Evolutionary conservation across 2,113 vertebrate species (phyloP).

Genomic region (Trichechus manatus): DNA sequence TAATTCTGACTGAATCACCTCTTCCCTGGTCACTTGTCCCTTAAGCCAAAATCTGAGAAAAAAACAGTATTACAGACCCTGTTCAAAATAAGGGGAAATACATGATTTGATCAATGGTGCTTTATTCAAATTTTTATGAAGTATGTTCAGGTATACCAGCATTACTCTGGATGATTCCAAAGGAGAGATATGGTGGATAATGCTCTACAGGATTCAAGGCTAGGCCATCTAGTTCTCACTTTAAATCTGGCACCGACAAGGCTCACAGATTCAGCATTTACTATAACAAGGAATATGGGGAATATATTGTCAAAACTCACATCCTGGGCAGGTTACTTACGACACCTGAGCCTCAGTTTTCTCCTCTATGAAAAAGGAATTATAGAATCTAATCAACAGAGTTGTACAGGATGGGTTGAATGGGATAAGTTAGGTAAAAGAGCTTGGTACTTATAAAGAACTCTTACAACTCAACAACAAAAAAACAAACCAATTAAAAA

Average conservation of each 20-base stretch:
- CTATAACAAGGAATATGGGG: not conserved
- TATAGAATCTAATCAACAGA: not conserved
- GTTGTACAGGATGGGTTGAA: not conserved
- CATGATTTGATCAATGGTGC: not conserved
- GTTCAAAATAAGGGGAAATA: not conserved
- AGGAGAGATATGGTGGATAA: not conserved
- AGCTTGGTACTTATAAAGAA: not conserved
- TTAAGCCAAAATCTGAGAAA: slow-evolving; percentile 17
- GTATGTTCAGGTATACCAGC: not conserved
- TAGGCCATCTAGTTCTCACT: not conserved
- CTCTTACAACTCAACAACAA: not conserved
- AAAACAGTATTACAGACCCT: not conserved
- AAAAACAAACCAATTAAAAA: not conserved
- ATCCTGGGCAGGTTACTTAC: not conserved
- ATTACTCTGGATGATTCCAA: not conserved
- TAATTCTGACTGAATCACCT: not conserved
- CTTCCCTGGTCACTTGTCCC: not conserved
- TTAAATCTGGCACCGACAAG: not conserved
- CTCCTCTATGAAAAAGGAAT: not conserved
- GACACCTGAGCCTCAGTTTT: not conserved
- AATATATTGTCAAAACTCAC: not conserved
- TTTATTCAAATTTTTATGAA: not conserved
- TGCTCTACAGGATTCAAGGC: not conserved
- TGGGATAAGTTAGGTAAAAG: not conserved
- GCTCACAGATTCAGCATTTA: not conserved